Conservation (phyloP, 2,113 vertebrate genomes). For the Pipa parva region DNA sequence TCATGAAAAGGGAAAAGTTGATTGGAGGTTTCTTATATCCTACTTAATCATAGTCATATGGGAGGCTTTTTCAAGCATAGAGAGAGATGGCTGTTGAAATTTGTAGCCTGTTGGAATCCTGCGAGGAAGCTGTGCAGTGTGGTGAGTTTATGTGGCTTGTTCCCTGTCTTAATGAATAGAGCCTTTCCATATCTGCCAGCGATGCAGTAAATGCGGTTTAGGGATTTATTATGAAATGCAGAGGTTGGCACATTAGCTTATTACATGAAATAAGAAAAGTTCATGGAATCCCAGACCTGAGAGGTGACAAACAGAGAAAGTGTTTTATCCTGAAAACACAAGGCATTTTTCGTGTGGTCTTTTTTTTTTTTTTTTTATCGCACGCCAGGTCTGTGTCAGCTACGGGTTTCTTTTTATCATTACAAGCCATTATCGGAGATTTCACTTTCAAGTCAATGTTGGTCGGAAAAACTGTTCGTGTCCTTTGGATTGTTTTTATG, state of each 20-base stretch:
- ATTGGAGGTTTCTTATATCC: constrained; percentile 52
- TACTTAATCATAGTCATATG: constrained; percentile 75
- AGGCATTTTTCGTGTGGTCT: neutral
- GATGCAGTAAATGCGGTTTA: constrained; percentile 64
- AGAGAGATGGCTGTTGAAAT: constrained; percentile 59
- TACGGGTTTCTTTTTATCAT: neutral
- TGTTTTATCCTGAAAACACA: constrained; percentile 51
- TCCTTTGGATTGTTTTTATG: neutral
- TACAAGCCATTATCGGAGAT: too few species aligned
- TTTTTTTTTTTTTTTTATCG: neutral
- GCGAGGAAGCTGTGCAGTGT: constrained; percentile 54
- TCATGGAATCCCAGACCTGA: constrained; percentile 63
- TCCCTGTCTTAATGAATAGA: constrained; percentile 67
- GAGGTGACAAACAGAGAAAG: constrained; percentile 68
- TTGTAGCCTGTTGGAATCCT: constrained; percentile 60
- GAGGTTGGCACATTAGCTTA: constrained; percentile 69
- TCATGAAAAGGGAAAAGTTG: constrained; percentile 55
- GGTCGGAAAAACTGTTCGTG: too few species aligned
- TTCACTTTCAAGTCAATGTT: neutral
- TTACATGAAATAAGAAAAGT: constrained; percentile 66
- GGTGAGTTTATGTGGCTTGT: constrained; percentile 55
- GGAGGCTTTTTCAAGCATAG: constrained; percentile 55
- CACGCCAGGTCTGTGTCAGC: neutral
- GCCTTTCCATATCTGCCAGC: constrained; percentile 71
- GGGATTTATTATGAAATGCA: constrained; percentile 72